A percentile compares a stretch with the other conserved stretches of the same genome.
These are phyloP conservation scores for Ceraclea dissimilis DNA, from an alignment of 2,888 invertebrate species.

Conservation along the genomic window DNA sequence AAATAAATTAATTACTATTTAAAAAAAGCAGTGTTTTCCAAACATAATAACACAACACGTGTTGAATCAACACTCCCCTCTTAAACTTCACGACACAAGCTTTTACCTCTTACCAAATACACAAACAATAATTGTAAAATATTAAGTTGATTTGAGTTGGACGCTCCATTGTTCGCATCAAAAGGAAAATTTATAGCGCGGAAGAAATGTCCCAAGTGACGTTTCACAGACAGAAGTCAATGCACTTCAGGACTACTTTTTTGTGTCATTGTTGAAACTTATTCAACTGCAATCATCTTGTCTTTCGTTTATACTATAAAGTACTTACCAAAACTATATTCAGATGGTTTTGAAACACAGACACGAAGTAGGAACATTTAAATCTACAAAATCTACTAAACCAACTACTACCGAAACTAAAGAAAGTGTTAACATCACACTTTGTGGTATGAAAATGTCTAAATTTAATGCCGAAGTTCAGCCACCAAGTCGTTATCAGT, in stretches of 20 bases:
- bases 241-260: slow-evolving; percentile 18
- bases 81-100: too few species aligned
- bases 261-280: slow-evolving; percentile 7
- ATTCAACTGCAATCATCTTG: slow-evolving; percentile 10
- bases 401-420: too few species aligned
- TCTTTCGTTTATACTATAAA: not conserved
- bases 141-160: not conserved
- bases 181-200: slow-evolving; percentile 18
- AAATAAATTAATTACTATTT: too few species aligned
- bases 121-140: too few species aligned
- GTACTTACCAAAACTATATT: slow-evolving; percentile 10
- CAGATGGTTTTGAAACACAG: slow-evolving; percentile 7
- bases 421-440: too few species aligned
- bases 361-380: not conserved
- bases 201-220: slow-evolving; percentile 15
- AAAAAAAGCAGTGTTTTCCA: too few species aligned
- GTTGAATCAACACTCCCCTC: too few species aligned
- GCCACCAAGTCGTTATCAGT: too few species aligned
- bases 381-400: not conserved
- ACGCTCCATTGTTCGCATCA: not conserved
- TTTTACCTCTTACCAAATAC: too few species aligned
- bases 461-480: too few species aligned
- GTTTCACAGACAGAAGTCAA: slow-evolving; percentile 16
- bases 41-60: too few species aligned
- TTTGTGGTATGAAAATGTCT: too few species aligned